Evolutionary conservation across 2,113 vertebrate species (phyloP).

Genomic region (Pterocles burchelli): DNA sequence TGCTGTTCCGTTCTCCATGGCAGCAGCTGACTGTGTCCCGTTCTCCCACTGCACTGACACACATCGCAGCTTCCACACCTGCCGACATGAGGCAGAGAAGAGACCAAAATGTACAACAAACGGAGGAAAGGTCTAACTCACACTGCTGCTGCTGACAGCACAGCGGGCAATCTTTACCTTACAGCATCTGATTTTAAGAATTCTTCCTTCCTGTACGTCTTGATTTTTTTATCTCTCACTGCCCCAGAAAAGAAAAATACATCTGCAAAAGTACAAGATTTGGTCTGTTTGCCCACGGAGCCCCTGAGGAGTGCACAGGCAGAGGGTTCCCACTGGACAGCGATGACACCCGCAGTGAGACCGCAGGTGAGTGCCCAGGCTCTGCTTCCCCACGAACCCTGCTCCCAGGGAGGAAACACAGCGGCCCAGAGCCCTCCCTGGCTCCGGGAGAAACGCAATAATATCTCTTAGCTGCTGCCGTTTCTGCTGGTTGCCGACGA

Average conservation of each 20-base stretch:
- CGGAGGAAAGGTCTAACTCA: rapidly evolving
- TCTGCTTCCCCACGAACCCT: not conserved
- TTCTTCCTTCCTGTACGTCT: rapidly evolving
- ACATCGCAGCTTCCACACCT: not conserved
- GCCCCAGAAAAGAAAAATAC: not conserved
- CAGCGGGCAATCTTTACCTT: rapidly evolving
- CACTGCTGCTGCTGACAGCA: not conserved
- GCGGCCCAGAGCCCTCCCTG: too few species aligned
- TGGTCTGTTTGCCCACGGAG: not conserved
- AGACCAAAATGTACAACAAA: rapidly evolving
- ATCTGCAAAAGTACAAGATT: not conserved
- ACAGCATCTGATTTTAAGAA: not conserved
- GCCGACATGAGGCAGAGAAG: rapidly evolving
- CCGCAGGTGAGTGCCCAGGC: rapidly evolving
- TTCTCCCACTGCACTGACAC: not conserved
- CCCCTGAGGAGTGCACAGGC: rapidly evolving
- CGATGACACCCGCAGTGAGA: rapidly evolving
- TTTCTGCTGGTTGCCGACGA: not conserved
- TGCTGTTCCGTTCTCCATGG: not conserved
- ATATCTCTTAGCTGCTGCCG: not conserved
- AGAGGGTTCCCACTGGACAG: not conserved
- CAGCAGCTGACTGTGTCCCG: not conserved
- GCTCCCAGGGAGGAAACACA: not conserved
- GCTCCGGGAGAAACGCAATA: not conserved
- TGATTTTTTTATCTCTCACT: rapidly evolving